These are phyloP conservation scores for Cheilosia soror DNA, from an alignment of 2,888 invertebrate genomes.

Conservation along the genomic window DNA sequence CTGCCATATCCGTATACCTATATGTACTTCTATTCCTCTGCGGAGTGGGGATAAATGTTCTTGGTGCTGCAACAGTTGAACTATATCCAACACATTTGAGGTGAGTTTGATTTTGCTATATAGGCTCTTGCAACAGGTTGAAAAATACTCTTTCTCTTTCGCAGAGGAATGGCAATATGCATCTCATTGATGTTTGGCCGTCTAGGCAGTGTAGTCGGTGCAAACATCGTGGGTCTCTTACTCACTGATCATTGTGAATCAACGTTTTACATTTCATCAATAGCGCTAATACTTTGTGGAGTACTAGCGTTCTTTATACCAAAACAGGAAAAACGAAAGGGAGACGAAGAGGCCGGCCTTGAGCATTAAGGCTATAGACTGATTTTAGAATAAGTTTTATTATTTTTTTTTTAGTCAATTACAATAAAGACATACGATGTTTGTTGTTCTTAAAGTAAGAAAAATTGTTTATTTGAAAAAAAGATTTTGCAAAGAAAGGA, in stretches of 20 bases:
- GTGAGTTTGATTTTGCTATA: conserved; percentile 73
- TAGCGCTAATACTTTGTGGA: conserved; percentile 77
- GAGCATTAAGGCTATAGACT: conserved; percentile 61
- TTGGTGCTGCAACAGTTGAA: conserved; percentile 81
- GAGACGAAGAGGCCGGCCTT: conserved; percentile 44
- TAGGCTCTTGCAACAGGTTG: neutral
- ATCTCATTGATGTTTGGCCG: conserved; percentile 85
- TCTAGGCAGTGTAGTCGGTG: conserved; percentile 84
- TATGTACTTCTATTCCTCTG: conserved; percentile 78
- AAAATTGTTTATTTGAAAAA: neutral
- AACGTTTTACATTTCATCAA: conserved; percentile 81
- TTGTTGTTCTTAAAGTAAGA: conserved; percentile 14
- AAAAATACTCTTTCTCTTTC: conserved; percentile 42
- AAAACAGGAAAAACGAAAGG: conserved; percentile 57
- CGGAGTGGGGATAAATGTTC: conserved; percentile 79
- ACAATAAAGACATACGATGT: conserved; percentile 33
- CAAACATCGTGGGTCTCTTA: conserved; percentile 83
- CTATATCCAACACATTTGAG: conserved; percentile 81
- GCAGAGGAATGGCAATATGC: conserved; percentile 85
- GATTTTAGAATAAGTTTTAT: conserved; percentile 55
- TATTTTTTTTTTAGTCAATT: conserved; percentile 38
- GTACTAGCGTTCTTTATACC: conserved; percentile 78
- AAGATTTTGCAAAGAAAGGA: neutral
- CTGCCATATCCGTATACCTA: conserved; percentile 78
- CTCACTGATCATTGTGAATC: conserved; percentile 84